Evolutionary conservation across 2,113 vertebrate species (phyloP), one percentile per base, ranked within the genome.

Genomic region (Cromileptes altivelis): DNA sequence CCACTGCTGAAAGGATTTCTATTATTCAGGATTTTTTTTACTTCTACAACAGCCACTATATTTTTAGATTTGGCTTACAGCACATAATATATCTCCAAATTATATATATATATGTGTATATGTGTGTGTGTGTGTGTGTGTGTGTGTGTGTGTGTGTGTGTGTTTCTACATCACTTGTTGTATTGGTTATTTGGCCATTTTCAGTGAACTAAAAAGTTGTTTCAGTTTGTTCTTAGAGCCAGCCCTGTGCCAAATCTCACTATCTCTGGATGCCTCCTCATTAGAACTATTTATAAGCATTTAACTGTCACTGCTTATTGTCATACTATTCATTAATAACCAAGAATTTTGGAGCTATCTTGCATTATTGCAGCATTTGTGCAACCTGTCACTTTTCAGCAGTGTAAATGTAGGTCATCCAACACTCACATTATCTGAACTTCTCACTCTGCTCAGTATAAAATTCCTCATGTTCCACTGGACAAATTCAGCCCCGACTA

Each of bases 241-340:
- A 70, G 82, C 17, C 9, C 5, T 25, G n/a, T 10, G 7, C 10
- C 63, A 56, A 60, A 70, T 42, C 19, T 6, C 13, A 27, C n/a
- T 11, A 23, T 82, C 18, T 65, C n/a, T 23, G 33, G 68, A 67
- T 69, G 21, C n/a, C 30, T 64, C 21, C 19, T 27, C 23, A 19
- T 37, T 68, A 42, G 1, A 61, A 18, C 17, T 58, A 33, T 77
- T 81, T 72, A 75, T 61, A 70, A 72, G 78, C 30, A 50, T 47
- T 74, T 21, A 84, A 78, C 67, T 79, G 77, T 81, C 81, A 76
- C 25, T 63, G 25, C 65, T 81, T 85, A 67, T 70, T 60, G 79
- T 70, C 78, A 80, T 3, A 78, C 77, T 65, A 71, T 81, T 78
- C 47, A 85, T 84, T 67, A 76, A 79, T 70, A 73, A 80, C 19